Evolutionary conservation across 1,140 invertebrate genomes (phyloP).

Genomic region (Babylonia areolata): DNA sequence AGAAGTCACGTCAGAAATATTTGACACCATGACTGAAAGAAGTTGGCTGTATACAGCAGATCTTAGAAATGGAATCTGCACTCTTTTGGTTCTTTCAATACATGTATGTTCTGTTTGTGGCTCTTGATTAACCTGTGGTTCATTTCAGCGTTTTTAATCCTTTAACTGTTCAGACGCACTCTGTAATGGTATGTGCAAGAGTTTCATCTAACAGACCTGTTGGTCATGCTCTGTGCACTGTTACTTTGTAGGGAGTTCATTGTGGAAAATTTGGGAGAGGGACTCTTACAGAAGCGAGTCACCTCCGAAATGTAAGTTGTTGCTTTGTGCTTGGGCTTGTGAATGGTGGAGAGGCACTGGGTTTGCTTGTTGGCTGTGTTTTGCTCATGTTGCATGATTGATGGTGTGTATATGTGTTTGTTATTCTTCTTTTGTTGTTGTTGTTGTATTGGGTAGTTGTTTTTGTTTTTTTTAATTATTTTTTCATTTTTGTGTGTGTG

Average conservation of each 20-base stretch:
- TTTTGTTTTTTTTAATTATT: no score
- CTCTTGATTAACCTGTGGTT: not conserved
- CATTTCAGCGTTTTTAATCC: not conserved
- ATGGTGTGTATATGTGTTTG: no score
- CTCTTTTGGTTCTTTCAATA: not conserved
- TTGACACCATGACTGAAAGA: not conserved
- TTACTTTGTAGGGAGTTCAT: constrained; percentile 64
- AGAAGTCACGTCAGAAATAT: not conserved
- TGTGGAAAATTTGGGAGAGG: constrained; percentile 71
- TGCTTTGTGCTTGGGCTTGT: not conserved
- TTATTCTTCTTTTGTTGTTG: no score
- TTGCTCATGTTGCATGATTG: no score
- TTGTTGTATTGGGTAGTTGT: no score
- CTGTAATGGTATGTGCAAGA: not conserved
- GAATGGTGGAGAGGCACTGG: not conserved
- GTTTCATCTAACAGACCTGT: not conserved
- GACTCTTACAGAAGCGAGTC: constrained; percentile 62
- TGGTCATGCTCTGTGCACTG: constrained; percentile 5
- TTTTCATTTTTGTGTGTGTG: no score
- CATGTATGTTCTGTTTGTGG: no score
- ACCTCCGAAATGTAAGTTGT: constrained; percentile 44
- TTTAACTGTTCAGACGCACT: not conserved
- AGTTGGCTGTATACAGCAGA: not conserved
- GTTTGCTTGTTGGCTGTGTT: no score
- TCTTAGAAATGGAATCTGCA: not conserved